Conservation (phyloP, 2,797 vertebrate species). For the Mus caroli region DNA sequence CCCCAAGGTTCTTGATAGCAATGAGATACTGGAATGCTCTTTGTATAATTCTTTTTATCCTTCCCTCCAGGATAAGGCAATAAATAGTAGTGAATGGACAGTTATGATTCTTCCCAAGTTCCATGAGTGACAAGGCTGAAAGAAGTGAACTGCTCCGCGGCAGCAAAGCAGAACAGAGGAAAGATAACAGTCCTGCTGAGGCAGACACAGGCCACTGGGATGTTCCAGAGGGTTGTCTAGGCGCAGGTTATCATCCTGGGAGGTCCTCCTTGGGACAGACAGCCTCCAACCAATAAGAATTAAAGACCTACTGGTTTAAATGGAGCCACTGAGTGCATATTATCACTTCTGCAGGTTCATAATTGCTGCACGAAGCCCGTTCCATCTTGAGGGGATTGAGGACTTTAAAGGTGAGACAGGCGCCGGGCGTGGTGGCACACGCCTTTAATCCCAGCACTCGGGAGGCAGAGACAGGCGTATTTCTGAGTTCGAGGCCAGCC, state of each 20-base stretch:
- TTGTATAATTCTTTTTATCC: background rate
- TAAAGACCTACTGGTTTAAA: background rate
- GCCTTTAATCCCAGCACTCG: too few relatives aligned
- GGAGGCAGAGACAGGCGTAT: too few relatives aligned
- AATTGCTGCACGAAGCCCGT: background rate
- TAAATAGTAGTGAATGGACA: constrained; percentile 40
- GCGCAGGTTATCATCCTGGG: background rate
- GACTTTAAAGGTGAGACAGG: background rate
- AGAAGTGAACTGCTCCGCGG: background rate
- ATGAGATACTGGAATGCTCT: background rate
- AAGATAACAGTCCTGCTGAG: background rate
- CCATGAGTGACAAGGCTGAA: background rate
- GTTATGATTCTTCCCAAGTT: constrained; percentile 41
- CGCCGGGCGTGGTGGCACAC: too few relatives aligned
- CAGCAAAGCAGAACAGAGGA: background rate
- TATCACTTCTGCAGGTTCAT: background rate
- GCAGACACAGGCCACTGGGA: background rate
- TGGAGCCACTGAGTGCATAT: background rate
- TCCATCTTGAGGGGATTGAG: background rate
- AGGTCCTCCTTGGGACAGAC: background rate
- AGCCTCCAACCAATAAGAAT: background rate
- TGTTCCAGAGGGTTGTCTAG: constrained; percentile 6
- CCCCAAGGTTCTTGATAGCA: background rate
- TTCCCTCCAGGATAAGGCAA: background rate
- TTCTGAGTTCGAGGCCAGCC: too few relatives aligned